Percentiles rank a stretch among this genome's conserved stretches.
phyloP scores from a whole-genome alignment of 2,113 vertebrate genomes.

The Macquaria australasica region DNA sequence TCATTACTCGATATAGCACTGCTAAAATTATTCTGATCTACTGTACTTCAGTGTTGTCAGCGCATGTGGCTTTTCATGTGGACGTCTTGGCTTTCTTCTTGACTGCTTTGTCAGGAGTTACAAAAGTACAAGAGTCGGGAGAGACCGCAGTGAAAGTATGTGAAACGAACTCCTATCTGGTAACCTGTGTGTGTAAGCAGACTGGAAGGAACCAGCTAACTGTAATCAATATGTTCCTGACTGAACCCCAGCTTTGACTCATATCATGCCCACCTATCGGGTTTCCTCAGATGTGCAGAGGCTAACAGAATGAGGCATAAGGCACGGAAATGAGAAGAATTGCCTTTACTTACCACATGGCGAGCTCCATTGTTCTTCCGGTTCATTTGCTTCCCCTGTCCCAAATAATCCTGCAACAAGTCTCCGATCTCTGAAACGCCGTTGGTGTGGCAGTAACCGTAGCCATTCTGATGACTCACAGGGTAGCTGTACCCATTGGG shows the following conservation, averaged over 20 bases:
- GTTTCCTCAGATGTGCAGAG: constrained; percentile 59
- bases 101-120: constrained; percentile 29
- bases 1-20: constrained; percentile 30
- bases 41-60: constrained; percentile 30
- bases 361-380: constrained; percentile 84
- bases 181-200: constrained; percentile 54
- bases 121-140: constrained; percentile 30
- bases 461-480: constrained; percentile 62
- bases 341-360: constrained; percentile 86
- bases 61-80: not conserved
- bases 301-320: constrained; percentile 32
- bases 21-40: constrained; percentile 35
- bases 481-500: constrained; percentile 60
- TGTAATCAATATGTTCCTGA: constrained; percentile 70
- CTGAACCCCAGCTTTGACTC: constrained; percentile 52
- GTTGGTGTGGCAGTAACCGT: constrained; percentile 58
- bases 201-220: constrained; percentile 60
- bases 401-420: constrained; percentile 82
- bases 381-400: constrained; percentile 68
- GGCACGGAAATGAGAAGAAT: constrained; percentile 17
- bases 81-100: constrained; percentile 14
- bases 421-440: constrained; percentile 78
- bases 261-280: constrained; percentile 43
- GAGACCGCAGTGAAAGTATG: constrained; percentile 23
- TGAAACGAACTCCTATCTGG: constrained; percentile 60